Evolutionary conservation across 2,113 vertebrate genomes (phyloP).

Genomic region (Genyomyrus donnyi): DNA sequence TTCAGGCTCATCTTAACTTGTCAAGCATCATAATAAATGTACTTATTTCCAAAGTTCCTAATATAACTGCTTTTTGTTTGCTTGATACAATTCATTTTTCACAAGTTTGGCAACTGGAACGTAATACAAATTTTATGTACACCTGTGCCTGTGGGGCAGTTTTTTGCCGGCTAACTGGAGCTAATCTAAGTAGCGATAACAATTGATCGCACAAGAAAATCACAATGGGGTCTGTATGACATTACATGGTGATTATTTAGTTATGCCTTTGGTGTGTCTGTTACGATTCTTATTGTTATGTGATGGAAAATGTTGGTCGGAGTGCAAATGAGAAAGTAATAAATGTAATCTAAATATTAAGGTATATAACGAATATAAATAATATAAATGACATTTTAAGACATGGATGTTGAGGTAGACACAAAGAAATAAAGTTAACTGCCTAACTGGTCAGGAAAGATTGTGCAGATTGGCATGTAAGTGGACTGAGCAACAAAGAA

Average conservation of each 20-base stretch:
- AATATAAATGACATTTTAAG: neutral
- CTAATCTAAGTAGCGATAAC: neutral
- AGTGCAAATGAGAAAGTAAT: neutral
- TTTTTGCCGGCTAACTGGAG: neutral
- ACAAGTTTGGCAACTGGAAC: neutral
- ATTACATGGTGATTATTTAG: neutral
- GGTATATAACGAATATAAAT: neutral
- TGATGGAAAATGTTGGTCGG: neutral
- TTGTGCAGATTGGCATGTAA: neutral
- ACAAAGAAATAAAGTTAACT: neutral
- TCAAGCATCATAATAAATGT: neutral
- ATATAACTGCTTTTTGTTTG: neutral
- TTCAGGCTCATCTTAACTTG: neutral
- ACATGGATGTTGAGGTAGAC: neutral
- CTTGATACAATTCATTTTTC: neutral
- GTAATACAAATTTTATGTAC: neutral
- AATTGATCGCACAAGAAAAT: neutral
- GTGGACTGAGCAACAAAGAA: neutral
- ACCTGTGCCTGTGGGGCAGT: neutral
- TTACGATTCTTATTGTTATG: neutral
- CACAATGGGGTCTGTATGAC: neutral
- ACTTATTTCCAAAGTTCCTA: neutral
- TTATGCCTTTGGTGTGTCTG: neutral
- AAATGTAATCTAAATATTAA: neutral
- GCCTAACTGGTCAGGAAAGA: neutral